Base-by-base conservation (phyloP, 53 echinoderm and acorn worm genomes). In the Temnopleurus reevesii region DNA sequence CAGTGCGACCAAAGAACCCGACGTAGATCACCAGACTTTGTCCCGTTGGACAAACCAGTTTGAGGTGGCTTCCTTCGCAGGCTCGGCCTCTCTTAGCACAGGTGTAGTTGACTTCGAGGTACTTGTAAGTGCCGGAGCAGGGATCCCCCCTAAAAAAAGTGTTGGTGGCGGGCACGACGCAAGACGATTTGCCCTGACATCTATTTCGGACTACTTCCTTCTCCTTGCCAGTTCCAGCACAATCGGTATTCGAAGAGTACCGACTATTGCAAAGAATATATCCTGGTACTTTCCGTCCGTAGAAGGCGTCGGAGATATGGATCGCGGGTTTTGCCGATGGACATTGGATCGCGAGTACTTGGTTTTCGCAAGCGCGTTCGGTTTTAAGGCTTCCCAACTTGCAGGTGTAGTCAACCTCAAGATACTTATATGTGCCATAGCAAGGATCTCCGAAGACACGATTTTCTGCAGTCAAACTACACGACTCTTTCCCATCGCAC, bases 61-160 rank as follows among this genome's bases (percentile, higher is more conserved):
- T 0, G 4, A 90, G 34, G 4, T 9, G 45, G 21, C 10, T 19
- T 2, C 10, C 1, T 49, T 90, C 90, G 25, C 90, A 90, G 12
- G 3, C 90, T 4, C 76, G 56, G 17, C 10, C 25, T 24, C 46
- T 30, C 5, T 71, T 76, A 19, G 24, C 77, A 31, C 89, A 89
- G 2, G n/a, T 21, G 45, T 89, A 77, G 4, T 35, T 5, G 13
- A 91, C 51, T 29, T 88, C 63, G 15, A 91, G 49, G 89, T 91
- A 91, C 82, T 91, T 91, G 81, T 77, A 91, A 25, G 91, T 91
- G 8, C 63, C 64, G 17, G 38, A 34, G 54, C 91, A 91, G 4
- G 91, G 91, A 44, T 91, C 91, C 12, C 91, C 91, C 8, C 15
- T 51, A 86, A 91, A 89, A 38, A 80, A 89, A 51, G 47, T 63